phyloP scores from a whole-genome alignment of 2,797 vertebrate genomes.

The Girardinus metallicus region DNA sequence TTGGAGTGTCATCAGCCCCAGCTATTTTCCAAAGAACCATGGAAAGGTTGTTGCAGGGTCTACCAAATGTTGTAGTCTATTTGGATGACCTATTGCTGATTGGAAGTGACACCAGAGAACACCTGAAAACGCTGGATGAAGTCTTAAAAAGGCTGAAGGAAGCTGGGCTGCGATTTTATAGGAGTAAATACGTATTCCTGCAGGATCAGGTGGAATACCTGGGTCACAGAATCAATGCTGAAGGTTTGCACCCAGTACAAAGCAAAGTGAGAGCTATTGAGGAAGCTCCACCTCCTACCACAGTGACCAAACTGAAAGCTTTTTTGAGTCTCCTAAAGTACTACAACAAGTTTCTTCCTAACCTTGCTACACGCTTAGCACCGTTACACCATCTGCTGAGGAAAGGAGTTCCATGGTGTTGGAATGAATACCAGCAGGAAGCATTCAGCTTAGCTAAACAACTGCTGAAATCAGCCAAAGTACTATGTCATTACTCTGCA shows the following conservation, averaged over 20 bases:
- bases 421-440: not conserved
- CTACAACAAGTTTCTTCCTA: conserved; percentile 16
- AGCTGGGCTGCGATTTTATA: not conserved
- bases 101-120: not conserved
- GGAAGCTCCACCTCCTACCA: not conserved
- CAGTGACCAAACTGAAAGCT: not conserved
- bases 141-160: not conserved
- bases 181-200: not conserved
- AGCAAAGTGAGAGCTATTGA: conserved; percentile 2
- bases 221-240: not conserved
- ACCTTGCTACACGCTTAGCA: not conserved
- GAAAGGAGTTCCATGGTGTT: not conserved
- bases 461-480: not conserved
- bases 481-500: not conserved
- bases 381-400: not conserved
- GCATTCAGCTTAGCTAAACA: not conserved
- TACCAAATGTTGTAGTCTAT: not conserved
- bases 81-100: conserved; percentile 8
- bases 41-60: not conserved
- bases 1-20: conserved; percentile 5
- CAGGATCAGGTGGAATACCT: not conserved
- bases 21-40: conserved; percentile 15
- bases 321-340: not conserved
- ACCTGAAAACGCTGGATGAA: not conserved
- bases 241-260: not conserved